Percentiles rank a stretch among this genome's conserved stretches.
phyloP scores from a whole-genome alignment of 2,113 vertebrate genomes.

The Amphilophus citrinellus region DNA sequence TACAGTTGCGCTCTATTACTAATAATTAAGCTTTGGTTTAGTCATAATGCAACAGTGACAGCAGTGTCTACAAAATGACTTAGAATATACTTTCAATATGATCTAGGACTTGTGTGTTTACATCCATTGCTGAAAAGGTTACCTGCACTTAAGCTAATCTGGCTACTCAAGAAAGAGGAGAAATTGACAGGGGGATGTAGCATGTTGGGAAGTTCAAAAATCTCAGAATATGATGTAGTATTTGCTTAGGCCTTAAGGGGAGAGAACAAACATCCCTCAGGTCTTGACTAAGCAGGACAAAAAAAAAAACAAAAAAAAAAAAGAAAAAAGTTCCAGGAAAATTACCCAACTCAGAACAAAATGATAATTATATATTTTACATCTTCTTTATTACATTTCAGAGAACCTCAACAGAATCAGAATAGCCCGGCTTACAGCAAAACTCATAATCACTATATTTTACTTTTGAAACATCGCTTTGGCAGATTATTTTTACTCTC shows the following conservation, averaged over 20 bases:
- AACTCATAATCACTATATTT: neutral
- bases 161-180: neutral
- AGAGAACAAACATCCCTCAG: slow-evolving; percentile 23
- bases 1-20: neutral
- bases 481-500: neutral
- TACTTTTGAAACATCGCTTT: slow-evolving; percentile 2
- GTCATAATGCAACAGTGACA: neutral
- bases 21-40: neutral
- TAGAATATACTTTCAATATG: neutral
- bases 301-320: neutral
- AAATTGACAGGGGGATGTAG: neutral
- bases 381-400: neutral
- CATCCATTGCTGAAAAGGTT: slow-evolving; percentile 2
- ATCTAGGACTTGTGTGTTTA: slow-evolving; percentile 6
- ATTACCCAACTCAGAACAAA: slow-evolving; percentile 15
- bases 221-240: slow-evolving; percentile 63
- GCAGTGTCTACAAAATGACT: slow-evolving; percentile 7
- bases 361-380: neutral
- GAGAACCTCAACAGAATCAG: neutral
- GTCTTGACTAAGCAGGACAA: slow-evolving; percentile 16
- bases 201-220: slow-evolving; percentile 58
- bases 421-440: neutral
- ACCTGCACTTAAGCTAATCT: slow-evolving; percentile 3
- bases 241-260: slow-evolving; percentile 35
- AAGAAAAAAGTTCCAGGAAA: neutral